Conservation (phyloP, 2,113 vertebrate species). For the Anseranas semipalmata region DNA sequence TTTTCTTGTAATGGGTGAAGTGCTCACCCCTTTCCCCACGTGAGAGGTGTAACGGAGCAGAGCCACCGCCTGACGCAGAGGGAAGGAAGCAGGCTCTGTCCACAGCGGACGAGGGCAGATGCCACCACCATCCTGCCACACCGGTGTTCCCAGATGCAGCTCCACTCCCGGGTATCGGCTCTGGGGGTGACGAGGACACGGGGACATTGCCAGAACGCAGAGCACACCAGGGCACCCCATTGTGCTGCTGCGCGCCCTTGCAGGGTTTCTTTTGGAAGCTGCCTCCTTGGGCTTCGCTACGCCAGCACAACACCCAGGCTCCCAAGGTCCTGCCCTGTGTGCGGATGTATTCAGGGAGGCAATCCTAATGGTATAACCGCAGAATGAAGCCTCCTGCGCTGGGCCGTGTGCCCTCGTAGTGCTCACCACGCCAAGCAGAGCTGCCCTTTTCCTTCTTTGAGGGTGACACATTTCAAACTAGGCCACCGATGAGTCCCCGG, state of each 20-base stretch:
- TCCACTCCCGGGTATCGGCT: background rate
- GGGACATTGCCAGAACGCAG: background rate
- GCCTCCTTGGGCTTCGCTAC: background rate
- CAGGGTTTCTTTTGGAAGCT: background rate
- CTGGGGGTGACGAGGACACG: background rate
- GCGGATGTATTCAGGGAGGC: background rate
- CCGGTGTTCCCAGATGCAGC: background rate
- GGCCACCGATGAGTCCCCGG: background rate
- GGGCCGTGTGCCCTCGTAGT: background rate
- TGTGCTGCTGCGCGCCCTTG: rapidly evolving
- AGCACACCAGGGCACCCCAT: background rate
- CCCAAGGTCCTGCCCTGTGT: background rate
- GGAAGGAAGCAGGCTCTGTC: background rate
- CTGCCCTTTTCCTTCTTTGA: background rate
- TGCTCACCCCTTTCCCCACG: background rate
- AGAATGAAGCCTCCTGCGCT: background rate
- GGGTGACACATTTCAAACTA: background rate
- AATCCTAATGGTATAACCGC: background rate
- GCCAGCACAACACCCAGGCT: background rate
- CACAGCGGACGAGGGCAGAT: background rate
- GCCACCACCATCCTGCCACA: background rate
- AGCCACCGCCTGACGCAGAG: background rate
- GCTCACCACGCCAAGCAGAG: background rate
- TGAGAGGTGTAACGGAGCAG: background rate
- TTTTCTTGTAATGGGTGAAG: background rate